Conservation (phyloP, 2,113 vertebrate genomes). For the Piprites chloris region DNA sequence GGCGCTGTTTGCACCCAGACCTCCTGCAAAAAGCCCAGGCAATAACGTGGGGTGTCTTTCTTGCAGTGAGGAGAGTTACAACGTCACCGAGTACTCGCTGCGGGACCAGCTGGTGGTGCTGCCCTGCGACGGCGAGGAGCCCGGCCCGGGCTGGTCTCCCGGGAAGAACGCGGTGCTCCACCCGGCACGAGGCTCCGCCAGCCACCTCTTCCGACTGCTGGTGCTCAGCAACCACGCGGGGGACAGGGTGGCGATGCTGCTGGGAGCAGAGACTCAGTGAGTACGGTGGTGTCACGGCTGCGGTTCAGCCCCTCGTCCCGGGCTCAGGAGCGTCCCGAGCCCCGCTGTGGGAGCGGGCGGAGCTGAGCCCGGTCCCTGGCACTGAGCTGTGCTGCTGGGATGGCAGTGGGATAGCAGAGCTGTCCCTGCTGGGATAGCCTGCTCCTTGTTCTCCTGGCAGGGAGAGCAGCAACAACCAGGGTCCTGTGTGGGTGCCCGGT, state of each 20-base stretch:
- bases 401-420: neutral
- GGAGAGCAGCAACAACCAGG: conserved; percentile 19
- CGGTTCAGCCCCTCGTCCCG: neutral
- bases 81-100: conserved; percentile 87
- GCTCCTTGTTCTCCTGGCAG: neutral
- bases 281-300: neutral
- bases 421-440: neutral
- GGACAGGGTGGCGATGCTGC: conserved; percentile 84
- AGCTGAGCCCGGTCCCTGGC: neutral
- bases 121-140: conserved; percentile 75
- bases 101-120: conserved; percentile 87
- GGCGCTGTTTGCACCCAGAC: neutral
- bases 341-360: neutral
- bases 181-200: conserved; percentile 73
- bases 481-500: conserved; percentile 36
- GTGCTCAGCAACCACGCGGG: conserved; percentile 86
- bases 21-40: accelerated
- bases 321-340: neutral
- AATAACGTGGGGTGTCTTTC: accelerated
- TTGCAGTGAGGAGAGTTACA: conserved; percentile 91
- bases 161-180: conserved; percentile 78
- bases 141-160: conserved; percentile 73
- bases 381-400: neutral
- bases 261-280: conserved; percentile 86
- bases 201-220: conserved; percentile 82